Evolutionary conservation across 2,888 invertebrate species (phyloP).

Genomic region (Epinotia demarniana): DNA sequence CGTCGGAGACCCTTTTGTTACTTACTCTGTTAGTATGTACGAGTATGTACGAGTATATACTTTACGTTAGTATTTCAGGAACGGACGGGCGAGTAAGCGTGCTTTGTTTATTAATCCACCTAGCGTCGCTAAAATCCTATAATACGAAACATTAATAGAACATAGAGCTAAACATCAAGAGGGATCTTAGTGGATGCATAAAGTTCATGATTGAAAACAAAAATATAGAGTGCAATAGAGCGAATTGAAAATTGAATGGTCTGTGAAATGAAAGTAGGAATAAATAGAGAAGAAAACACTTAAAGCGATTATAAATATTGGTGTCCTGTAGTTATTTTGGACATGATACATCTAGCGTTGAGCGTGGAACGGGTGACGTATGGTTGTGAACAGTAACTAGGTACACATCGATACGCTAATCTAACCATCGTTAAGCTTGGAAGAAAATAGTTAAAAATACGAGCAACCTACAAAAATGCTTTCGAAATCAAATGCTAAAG

Average conservation of each 20-base stretch:
- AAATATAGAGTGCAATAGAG: slow-evolving; percentile 24
- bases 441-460: slow-evolving; percentile 54
- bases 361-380: slow-evolving; percentile 27
- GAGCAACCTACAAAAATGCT: slow-evolving; percentile 46
- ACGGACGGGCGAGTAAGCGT: slow-evolving; percentile 18
- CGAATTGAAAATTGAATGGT: slow-evolving; percentile 4
- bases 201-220: background rate
- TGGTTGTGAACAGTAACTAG: slow-evolving; percentile 29
- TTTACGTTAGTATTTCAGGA: background rate
- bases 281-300: slow-evolving; percentile 23
- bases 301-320: slow-evolving; percentile 25
- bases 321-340: slow-evolving; percentile 19
- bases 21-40: background rate
- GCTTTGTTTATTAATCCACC: slow-evolving; percentile 21
- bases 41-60: slow-evolving; percentile 2
- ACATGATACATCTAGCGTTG: slow-evolving; percentile 19
- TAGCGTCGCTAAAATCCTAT: slow-evolving; percentile 4
- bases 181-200: slow-evolving; percentile 7
- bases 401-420: slow-evolving; percentile 40
- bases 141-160: background rate
- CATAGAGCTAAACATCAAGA: slow-evolving; percentile 25
- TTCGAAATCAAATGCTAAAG: slow-evolving; percentile 21
- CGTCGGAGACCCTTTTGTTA: background rate
- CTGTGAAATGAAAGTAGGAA: slow-evolving; percentile 16
- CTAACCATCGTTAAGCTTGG: slow-evolving; percentile 49